phyloP scores from a whole-genome alignment of 2,113 vertebrate species.

The Cebidichthys violaceus region DNA sequence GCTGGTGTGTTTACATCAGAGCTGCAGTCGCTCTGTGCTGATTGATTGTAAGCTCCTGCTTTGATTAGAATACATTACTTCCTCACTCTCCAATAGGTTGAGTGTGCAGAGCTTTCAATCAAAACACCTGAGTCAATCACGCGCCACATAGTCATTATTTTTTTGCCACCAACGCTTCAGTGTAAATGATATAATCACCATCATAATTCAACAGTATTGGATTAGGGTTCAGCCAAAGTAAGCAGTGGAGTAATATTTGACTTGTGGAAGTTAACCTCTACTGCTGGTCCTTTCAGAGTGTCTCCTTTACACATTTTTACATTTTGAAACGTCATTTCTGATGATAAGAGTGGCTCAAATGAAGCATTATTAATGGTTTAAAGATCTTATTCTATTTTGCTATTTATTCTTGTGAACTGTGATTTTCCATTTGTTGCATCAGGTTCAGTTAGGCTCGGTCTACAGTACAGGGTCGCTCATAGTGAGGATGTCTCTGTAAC shows the following conservation, averaged over 20 bases:
- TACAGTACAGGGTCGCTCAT: not conserved
- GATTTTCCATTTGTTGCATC: not conserved
- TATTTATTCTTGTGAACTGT: not conserved
- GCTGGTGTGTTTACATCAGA: not conserved
- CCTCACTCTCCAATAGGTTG: constrained; percentile 28
- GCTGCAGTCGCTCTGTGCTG: constrained; percentile 2
- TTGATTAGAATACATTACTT: constrained; percentile 42
- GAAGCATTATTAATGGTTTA: not conserved
- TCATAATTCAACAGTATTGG: constrained; percentile 30
- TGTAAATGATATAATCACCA: constrained; percentile 36
- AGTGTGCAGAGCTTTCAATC: constrained; percentile 19
- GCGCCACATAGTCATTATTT: constrained; percentile 26
- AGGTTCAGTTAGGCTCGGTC: not conserved
- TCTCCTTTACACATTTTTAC: not conserved
- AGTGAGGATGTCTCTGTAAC: not conserved
- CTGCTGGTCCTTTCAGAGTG: not conserved
- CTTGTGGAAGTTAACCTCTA: not conserved
- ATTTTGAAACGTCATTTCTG: not conserved
- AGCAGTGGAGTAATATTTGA: not conserved
- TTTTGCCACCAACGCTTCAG: constrained; percentile 1
- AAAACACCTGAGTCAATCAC: constrained; percentile 37
- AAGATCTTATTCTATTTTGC: not conserved
- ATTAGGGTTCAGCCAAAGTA: not conserved
- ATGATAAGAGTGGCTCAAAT: not conserved
- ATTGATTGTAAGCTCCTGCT: not conserved